Conservation (phyloP, 1,140 invertebrate genomes). For the Bombus consobrinus region DNA sequence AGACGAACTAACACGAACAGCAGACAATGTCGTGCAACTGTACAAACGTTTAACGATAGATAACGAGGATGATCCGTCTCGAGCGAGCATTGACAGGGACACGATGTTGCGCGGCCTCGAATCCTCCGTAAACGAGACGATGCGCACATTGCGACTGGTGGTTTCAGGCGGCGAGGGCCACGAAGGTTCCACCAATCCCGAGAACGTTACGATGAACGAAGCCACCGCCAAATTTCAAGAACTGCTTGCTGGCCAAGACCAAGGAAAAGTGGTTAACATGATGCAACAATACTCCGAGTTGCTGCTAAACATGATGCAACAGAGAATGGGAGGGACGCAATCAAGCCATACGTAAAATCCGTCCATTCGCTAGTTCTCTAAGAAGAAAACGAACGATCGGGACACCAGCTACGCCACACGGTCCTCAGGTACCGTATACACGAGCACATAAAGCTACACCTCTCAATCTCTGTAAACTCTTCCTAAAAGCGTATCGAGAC, state of each 20-base stretch:
- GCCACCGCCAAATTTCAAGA: slow-evolving; percentile 77
- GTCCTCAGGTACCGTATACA: background rate
- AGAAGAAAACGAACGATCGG: slow-evolving; percentile 9
- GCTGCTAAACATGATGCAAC: slow-evolving; percentile 85
- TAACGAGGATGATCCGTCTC: slow-evolving; percentile 69
- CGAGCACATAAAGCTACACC: background rate
- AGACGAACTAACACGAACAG: slow-evolving; percentile 85
- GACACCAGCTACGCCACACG: background rate
- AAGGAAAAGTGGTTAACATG: slow-evolving; percentile 84
- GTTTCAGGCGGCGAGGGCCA: slow-evolving; percentile 68
- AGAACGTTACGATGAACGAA: slow-evolving; percentile 71
- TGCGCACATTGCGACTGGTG: slow-evolving; percentile 78
- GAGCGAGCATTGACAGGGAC: slow-evolving; percentile 74
- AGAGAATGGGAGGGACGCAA: slow-evolving; percentile 83
- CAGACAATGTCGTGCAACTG: slow-evolving; percentile 86
- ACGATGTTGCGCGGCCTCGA: slow-evolving; percentile 79
- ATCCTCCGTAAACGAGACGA: slow-evolving; percentile 79
- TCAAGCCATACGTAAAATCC: slow-evolving; percentile 77
- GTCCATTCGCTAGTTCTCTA: slow-evolving; percentile 58
- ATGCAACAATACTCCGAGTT: slow-evolving; percentile 87
- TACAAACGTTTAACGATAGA: slow-evolving; percentile 85
- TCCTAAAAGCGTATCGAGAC: background rate
- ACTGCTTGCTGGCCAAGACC: slow-evolving; percentile 78
- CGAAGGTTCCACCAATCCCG: slow-evolving; percentile 57
- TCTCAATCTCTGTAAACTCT: background rate